phyloP scores from a whole-genome alignment of 2,797 vertebrate genomes.

The Pipistrellus kuhlii region DNA sequence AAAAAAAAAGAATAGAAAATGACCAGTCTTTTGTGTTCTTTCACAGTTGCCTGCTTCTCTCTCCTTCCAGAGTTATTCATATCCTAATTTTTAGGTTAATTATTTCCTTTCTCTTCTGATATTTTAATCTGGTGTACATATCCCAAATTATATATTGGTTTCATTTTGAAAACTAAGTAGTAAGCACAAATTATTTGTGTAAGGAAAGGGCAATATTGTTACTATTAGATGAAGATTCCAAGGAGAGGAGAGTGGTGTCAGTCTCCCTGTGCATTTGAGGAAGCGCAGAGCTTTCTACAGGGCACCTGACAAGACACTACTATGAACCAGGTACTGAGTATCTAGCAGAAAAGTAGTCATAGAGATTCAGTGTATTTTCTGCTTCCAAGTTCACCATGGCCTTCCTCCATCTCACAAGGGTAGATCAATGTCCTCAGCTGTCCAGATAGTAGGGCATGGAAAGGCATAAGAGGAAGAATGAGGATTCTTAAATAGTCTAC shows the following conservation, averaged over 20 bases:
- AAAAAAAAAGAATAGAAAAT: background rate
- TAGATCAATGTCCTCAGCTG: background rate
- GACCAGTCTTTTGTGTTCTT: background rate
- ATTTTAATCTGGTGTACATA: background rate
- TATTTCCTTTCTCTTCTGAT: background rate
- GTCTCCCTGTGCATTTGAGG: background rate
- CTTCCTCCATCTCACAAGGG: background rate
- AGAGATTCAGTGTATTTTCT: background rate
- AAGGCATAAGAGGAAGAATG: background rate
- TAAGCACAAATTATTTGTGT: background rate
- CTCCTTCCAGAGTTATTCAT: background rate
- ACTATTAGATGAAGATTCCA: background rate
- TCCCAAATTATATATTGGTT: background rate
- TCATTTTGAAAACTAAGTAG: background rate
- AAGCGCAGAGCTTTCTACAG: background rate
- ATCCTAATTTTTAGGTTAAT: background rate
- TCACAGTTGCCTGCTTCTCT: background rate
- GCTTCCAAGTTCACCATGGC: background rate
- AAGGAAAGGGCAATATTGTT: background rate
- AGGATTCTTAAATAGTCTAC: background rate
- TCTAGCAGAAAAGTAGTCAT: background rate
- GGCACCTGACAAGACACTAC: no score
- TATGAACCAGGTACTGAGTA: background rate
- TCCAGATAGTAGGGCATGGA: background rate
- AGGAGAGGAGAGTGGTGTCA: background rate